A percentile compares a stretch with the other conserved stretches of the same genome.
These are phyloP conservation scores for Plagodis dolabraria DNA, from an alignment of 2,888 invertebrate genomes.

Conservation along the genomic window DNA sequence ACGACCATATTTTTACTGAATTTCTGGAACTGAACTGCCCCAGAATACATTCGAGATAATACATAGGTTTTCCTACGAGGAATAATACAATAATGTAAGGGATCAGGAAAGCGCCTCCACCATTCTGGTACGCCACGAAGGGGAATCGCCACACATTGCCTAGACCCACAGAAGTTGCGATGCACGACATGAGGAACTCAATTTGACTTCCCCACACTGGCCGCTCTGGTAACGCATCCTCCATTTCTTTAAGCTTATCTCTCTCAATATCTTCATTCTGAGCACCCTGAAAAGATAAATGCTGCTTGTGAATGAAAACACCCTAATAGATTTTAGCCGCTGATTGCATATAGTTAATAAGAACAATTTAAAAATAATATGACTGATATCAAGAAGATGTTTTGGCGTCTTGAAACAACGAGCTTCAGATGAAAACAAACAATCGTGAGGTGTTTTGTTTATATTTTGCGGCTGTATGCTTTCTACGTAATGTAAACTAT, in stretches of 20 bases:
- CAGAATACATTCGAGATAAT: constrained; percentile 92
- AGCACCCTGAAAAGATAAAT: constrained; percentile 8
- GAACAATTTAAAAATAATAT: too few relatives aligned
- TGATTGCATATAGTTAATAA: too few relatives aligned
- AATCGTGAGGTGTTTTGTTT: too few relatives aligned
- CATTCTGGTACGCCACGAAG: constrained; percentile 87
- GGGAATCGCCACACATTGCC: constrained; percentile 89
- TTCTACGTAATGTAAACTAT: too few relatives aligned
- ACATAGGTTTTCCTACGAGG: constrained; percentile 91
- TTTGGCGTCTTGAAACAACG: too few relatives aligned
- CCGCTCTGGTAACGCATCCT: constrained; percentile 50
- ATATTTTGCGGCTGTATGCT: too few relatives aligned
- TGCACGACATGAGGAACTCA: constrained; percentile 90
- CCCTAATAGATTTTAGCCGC: too few relatives aligned
- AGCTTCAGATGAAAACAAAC: too few relatives aligned
- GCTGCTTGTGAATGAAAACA: too few relatives aligned
- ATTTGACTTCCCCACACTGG: constrained; percentile 86
- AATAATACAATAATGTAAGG: constrained; percentile 89
- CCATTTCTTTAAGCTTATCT: constrained; percentile 23
- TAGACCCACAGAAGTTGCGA: constrained; percentile 89
- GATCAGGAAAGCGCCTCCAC: constrained; percentile 90
- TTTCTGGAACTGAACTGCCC: constrained; percentile 94
- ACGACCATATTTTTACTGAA: constrained; percentile 88
- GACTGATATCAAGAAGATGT: too few relatives aligned
- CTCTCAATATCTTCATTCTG: constrained; percentile 22